Evolutionary conservation across 2,113 vertebrate genomes (phyloP).

Genomic region (Danionella cerebrum): DNA sequence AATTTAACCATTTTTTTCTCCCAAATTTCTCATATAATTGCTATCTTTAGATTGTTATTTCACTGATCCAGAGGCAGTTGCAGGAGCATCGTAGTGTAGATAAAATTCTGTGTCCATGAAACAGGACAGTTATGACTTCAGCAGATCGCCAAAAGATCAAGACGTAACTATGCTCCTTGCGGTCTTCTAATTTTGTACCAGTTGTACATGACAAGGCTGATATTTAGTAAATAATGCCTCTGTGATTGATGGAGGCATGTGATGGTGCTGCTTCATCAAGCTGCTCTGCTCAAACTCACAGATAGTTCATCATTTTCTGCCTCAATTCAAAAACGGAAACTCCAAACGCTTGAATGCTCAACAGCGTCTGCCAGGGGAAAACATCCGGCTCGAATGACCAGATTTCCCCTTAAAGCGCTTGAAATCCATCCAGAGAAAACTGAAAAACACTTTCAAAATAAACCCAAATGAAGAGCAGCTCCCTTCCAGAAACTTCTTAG

Average conservation of each 20-base stretch:
- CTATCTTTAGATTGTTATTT: too few species aligned
- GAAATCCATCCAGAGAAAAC: conserved; percentile 21
- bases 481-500: conserved; percentile 8
- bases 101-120: conserved; percentile 40
- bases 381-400: conserved; percentile 28
- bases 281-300: conserved; percentile 21
- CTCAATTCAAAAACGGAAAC: conserved; percentile 32
- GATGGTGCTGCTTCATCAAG: conserved; percentile 35
- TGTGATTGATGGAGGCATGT: conserved; percentile 47
- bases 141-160: conserved; percentile 38
- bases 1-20: too few species aligned
- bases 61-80: conserved; percentile 29
- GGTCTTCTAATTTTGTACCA: conserved; percentile 56
- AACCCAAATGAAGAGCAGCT: conserved; percentile 9
- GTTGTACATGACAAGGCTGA: conserved; percentile 55
- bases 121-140: conserved; percentile 55
- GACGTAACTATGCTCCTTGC: conserved; percentile 47
- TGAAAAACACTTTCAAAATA: conserved; percentile 18
- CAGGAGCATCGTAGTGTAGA: conserved; percentile 23
- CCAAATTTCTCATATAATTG: too few species aligned
- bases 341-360: conserved; percentile 19
- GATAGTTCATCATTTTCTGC: conserved; percentile 40
- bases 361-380: conserved; percentile 2
- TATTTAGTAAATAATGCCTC: conserved; percentile 51
- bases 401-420: conserved; percentile 12